Conservation (phyloP, 2,113 vertebrate species). For the Pristiophorus japonicus region DNA sequence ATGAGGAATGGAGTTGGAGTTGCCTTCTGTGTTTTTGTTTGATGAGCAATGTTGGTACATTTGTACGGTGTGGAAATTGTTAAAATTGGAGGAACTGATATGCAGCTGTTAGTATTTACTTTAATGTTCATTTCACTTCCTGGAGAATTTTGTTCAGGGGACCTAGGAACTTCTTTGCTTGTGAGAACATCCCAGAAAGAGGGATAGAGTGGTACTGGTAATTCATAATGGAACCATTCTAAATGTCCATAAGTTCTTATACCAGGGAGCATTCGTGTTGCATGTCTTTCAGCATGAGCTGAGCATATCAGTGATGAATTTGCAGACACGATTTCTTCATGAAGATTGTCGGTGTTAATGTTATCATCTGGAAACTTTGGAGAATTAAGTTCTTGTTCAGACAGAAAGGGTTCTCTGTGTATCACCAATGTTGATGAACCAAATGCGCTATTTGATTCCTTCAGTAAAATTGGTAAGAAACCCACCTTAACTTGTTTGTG, state of each 20-base stretch:
- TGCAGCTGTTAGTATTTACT: neutral
- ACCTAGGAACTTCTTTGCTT: neutral
- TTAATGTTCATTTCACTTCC: neutral
- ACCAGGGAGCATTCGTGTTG: conserved; percentile 18
- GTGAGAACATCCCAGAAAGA: conserved; percentile 37
- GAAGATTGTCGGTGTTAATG: neutral
- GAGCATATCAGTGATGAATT: neutral
- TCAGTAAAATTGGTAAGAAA: conserved; percentile 16
- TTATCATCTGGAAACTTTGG: conserved; percentile 21
- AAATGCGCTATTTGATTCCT: conserved; percentile 18
- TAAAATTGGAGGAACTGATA: neutral
- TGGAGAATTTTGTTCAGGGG: neutral
- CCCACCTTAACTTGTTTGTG: conserved; percentile 34
- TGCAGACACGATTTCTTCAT: conserved; percentile 20
- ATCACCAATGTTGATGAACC: conserved; percentile 28
- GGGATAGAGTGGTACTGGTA: conserved; percentile 22
- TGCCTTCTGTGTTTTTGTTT: conserved; percentile 15
- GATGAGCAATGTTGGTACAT: neutral
- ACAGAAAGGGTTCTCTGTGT: neutral
- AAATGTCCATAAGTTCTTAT: conserved; percentile 24
- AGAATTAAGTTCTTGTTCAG: conserved; percentile 3
- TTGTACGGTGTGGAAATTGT: neutral
- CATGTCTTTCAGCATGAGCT: neutral
- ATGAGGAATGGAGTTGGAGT: conserved; percentile 23
- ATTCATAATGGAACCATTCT: conserved; percentile 36